Base-by-base conservation (phyloP, 2,113 vertebrate genomes). In the Aegotheles bennettii region DNA sequence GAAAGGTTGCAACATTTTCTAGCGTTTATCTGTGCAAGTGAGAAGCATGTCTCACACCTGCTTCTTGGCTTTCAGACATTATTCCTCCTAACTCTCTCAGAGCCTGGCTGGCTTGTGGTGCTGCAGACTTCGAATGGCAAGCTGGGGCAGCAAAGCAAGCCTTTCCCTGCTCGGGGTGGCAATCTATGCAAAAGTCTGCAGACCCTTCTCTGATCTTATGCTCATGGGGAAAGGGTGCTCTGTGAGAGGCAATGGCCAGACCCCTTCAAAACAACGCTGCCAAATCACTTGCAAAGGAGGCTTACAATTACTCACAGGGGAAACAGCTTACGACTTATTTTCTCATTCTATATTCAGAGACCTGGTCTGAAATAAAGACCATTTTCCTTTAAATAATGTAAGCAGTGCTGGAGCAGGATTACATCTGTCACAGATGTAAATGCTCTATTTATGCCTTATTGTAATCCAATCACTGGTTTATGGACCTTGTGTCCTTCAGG, bases 391-490 rank as follows among this genome's bases (percentile, higher is more conserved):
- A 95, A 96, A 91, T 51, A 88, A 81, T 5, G 1, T 38, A 78
- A 91, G 78, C 71, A 63, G 38, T 40, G 17, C 54, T 90, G 61
- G 47, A 88, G 64, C 78, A 82, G 73, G 59, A 77, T 84, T 93
- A 73, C 84, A 90, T 90, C 93, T 95, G 81, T 85, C 91, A 84
- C 64, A 59, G 80, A 96, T 86, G 91, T 95, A 96, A 95, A 91
- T 91, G 89, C 80, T 95, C 82, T 96, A 56, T 96, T 97, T 96
- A 94, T 93, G 78, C 71, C 42, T 95, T 70, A 84, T 82, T 96
- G 94, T 94, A 95, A 97, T 93, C 94, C 81, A 70, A 94, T 96
- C 95, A 87, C 80, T 93, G 61, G 81, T 95, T 97, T 97, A 95
- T 84, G 71, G 93, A 86, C 82, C 71, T 71, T 0, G 1, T 1